Evolutionary conservation across 2,888 invertebrate species (phyloP).

Genomic region (Ryuthela nishihirai): DNA sequence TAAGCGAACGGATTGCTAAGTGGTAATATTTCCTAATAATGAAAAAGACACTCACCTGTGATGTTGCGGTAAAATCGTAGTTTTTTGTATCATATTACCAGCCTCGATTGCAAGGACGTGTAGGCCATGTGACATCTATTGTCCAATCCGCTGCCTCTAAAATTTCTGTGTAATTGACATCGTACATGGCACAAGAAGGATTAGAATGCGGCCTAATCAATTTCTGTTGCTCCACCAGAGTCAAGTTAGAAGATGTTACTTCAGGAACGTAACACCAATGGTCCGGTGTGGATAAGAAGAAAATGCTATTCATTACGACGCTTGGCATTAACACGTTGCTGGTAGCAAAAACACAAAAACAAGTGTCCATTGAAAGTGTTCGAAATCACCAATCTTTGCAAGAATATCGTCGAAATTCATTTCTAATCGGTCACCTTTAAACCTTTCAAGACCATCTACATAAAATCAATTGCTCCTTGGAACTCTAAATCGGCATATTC

Average conservation of each 20-base stretch:
- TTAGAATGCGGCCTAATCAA: background rate
- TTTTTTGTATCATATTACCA: conserved; percentile 67
- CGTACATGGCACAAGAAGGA: conserved; percentile 66
- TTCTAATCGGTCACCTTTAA: no score
- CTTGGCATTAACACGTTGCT: conserved; percentile 87
- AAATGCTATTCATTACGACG: conserved; percentile 9
- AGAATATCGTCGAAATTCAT: conserved; percentile 52
- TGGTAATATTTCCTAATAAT: background rate
- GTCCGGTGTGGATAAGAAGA: background rate
- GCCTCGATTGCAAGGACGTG: conserved; percentile 64
- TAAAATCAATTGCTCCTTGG: no score
- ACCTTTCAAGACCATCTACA: no score
- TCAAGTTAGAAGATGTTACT: background rate
- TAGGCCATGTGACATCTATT: conserved; percentile 46
- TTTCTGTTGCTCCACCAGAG: background rate
- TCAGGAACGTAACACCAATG: conserved; percentile 79
- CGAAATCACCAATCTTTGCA: conserved; percentile 80
- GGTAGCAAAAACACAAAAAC: conserved; percentile 79
- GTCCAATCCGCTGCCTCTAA: conserved; percentile 43
- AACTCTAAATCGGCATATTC: no score
- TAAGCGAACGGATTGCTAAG: no score
- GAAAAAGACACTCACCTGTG: conserved; percentile 60
- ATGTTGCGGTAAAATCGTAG: conserved; percentile 68
- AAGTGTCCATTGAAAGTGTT: conserved; percentile 72
- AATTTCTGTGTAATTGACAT: conserved; percentile 61